Evolutionary conservation across 53 echinoderm and acorn worm species (phyloP), one percentile per base, ranked within the genome.

Genomic region (Arbacia lixula): DNA sequence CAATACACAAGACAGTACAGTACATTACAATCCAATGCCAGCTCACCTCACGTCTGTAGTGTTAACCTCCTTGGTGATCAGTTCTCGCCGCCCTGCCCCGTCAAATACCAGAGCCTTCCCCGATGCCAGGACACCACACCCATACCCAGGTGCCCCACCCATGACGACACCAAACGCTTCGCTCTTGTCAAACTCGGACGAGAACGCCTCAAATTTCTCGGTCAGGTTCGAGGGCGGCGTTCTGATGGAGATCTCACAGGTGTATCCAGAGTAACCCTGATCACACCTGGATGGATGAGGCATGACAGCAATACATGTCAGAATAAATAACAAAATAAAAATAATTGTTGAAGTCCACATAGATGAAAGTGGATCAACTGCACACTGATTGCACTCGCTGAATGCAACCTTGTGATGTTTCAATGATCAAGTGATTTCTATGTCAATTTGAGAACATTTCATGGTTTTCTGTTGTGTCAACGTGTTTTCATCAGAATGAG

Each of bases 91-190:
- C 10, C 90, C 80, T 19, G 30, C 66, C 26, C 84, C 49, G 66
- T 93, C 88, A 60, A 96, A 96, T 19, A 96, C 93, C 72, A 96
- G 41, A 24, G 96, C 87, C 64, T 93, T 93, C 28, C 96, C 93
- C 16, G 91, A 84, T 5, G 90, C 87, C 46, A 96, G 56, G 25
- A 96, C 53, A 0, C 96, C 96, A 76, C 96, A 96, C 65, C 88
- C 76, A 54, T 89, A 93, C 4, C 96, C 91, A 21, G 88, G 40
- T 19, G 68, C 79, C 3, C 73, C 93, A 0, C 96, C 96, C 3
- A 35, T 53, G 39, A 91, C 33, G 2, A 72, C 40, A 9, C 84
- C 83, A 46, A 95, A 87, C 72, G 86, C 78, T 26, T 85, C 76
- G 21, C 85, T 64, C 71, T 77, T 67, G 22, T 36, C 16, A 16